Conservation (phyloP, 2,888 invertebrate genomes). For the Malacosoma neustria region DNA sequence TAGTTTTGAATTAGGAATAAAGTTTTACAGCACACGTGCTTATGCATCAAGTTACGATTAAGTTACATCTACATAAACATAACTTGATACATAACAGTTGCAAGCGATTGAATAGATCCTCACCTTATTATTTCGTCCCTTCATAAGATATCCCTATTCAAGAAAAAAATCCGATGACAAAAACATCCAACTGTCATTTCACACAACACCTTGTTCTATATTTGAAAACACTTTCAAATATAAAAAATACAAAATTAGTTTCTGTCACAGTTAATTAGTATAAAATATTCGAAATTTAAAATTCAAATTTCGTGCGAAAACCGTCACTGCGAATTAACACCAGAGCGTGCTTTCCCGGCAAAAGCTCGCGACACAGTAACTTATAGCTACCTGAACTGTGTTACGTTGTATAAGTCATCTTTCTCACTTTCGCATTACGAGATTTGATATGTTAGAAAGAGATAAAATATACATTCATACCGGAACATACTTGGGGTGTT, state of each 20-base stretch:
- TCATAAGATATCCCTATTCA: constrained; percentile 52
- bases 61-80: not conserved
- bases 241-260: constrained; percentile 14
- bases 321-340: constrained; percentile 9
- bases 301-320: constrained; percentile 13
- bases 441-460: constrained; percentile 14
- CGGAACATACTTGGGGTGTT: constrained; percentile 41
- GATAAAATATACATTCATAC: constrained; percentile 42
- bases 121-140: constrained; percentile 44
- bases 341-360: constrained; percentile 60
- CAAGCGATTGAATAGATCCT: constrained; percentile 34
- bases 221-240: constrained; percentile 21
- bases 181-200: constrained; percentile 42
- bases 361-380: constrained; percentile 65
- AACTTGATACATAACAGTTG: constrained; percentile 15
- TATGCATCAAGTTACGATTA: not conserved
- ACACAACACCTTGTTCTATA: constrained; percentile 28
- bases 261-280: not conserved
- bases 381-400: constrained; percentile 56
- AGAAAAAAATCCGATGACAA: constrained; percentile 37
- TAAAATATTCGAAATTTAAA: constrained; percentile 12
- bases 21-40: too few species aligned
- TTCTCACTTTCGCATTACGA: constrained; percentile 26
- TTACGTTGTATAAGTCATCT: constrained; percentile 36
- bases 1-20: too few species aligned